phyloP scores from a whole-genome alignment of 1,140 invertebrate species.

The Galleria mellonella region DNA sequence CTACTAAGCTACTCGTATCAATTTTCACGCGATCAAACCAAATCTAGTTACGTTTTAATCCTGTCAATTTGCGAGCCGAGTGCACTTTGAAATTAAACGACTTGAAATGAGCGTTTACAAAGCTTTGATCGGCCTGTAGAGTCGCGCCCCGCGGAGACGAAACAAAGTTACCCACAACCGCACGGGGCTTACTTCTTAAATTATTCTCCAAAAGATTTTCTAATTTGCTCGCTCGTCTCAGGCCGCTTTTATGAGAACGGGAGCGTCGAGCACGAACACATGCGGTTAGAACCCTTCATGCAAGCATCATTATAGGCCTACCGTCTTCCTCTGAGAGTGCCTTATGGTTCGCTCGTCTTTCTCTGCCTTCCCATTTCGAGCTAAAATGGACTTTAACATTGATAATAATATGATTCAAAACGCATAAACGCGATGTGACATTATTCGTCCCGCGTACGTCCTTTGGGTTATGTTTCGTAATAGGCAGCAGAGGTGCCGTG shows the following conservation, averaged over 20 bases:
- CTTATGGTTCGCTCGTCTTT: constrained; percentile 41
- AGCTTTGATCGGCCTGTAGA: constrained; percentile 42
- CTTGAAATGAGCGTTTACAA: constrained; percentile 37
- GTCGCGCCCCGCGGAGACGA: constrained; percentile 22
- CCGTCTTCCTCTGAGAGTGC: constrained; percentile 33
- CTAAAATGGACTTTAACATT: constrained; percentile 46
- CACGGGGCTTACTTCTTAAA: constrained; percentile 56
- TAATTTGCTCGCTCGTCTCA: constrained; percentile 62
- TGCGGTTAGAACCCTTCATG: constrained; percentile 21
- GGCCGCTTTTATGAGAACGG: constrained; percentile 34
- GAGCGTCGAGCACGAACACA: constrained; percentile 39
- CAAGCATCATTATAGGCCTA: constrained; percentile 46
- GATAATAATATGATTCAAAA: constrained; percentile 43
- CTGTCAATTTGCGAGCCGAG: constrained; percentile 26
- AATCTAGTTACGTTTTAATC: constrained; percentile 15
- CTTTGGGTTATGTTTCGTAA: constrained; percentile 71
- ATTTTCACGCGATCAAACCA: constrained; percentile 1
- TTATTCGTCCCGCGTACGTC: constrained; percentile 58
- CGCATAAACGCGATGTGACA: constrained; percentile 19
- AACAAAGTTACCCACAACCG: constrained; percentile 57
- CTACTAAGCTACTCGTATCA: not conserved
- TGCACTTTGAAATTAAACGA: constrained; percentile 47
- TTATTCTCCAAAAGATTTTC: constrained; percentile 72
- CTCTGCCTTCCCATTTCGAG: constrained; percentile 13
- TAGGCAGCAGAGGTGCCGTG: constrained; percentile 52